These are phyloP conservation scores for Diadophis punctatus DNA, from an alignment of 2,113 vertebrate species.

Conservation along the genomic window DNA sequence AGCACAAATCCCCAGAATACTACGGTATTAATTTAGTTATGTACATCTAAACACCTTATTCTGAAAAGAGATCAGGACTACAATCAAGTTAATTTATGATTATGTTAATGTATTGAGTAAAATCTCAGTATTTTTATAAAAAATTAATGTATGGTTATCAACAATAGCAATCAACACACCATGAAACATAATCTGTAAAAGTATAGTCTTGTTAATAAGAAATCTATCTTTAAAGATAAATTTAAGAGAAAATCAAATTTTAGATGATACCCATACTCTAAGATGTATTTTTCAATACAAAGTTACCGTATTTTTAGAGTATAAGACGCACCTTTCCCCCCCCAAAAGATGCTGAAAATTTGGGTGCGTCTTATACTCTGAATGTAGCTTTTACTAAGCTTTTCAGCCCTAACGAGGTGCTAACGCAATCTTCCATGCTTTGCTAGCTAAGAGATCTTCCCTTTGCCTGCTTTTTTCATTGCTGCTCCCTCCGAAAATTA, in stretches of 20 bases:
- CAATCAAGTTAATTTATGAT: not conserved
- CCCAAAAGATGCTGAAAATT: too few relatives aligned
- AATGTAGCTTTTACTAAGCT: too few relatives aligned
- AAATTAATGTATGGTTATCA: not conserved
- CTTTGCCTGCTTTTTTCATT: too few relatives aligned
- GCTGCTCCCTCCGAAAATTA: too few relatives aligned
- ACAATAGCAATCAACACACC: not conserved
- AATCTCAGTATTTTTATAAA: not conserved
- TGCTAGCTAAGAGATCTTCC: too few relatives aligned
- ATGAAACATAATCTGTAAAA: not conserved
- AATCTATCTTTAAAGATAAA: not conserved
- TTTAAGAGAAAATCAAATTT: not conserved
- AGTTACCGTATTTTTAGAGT: too few relatives aligned
- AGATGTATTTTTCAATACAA: not conserved
- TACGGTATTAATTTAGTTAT: not conserved
- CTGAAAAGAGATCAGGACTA: not conserved
- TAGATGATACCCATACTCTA: not conserved
- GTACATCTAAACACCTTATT: not conserved
- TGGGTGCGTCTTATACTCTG: too few relatives aligned
- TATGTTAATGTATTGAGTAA: not conserved
- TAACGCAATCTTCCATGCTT: too few relatives aligned
- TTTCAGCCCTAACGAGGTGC: too few relatives aligned
- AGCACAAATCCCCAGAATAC: not conserved
- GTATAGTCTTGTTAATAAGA: not conserved
- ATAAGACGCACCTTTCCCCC: too few relatives aligned